phyloP scores from a whole-genome alignment of 2,888 invertebrate genomes.

The Eubasilissa splendida region DNA sequence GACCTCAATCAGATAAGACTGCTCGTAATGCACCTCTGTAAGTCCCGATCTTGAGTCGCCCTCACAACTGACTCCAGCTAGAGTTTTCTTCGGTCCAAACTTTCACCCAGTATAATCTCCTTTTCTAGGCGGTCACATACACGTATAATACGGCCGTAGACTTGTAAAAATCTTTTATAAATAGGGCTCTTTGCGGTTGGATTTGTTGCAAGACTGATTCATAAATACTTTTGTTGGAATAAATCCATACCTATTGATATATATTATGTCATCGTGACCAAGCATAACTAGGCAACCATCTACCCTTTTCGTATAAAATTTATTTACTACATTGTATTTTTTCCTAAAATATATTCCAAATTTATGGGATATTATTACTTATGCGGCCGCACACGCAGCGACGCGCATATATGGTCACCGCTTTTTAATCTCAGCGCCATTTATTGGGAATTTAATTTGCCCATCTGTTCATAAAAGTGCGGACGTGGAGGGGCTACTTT shows the following conservation, averaged over 20 bases:
- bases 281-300: not conserved
- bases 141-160: too few species aligned
- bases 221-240: too few species aligned
- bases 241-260: not conserved
- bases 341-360: conserved; percentile 3
- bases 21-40: too few species aligned
- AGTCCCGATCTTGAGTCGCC: too few species aligned
- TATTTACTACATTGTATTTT: conserved; percentile 1
- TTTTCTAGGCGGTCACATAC: too few species aligned
- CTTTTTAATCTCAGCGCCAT: conserved; percentile 50
- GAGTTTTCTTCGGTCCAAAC: too few species aligned
- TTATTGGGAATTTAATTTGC: conserved; percentile 53
- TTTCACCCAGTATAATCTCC: too few species aligned
- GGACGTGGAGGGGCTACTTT: conserved; percentile 29
- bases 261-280: not conserved
- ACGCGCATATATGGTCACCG: not conserved
- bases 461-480: conserved; percentile 50
- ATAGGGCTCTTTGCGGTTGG: too few species aligned
- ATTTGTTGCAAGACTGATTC: too few species aligned
- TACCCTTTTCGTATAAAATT: not conserved
- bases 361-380: conserved; percentile 16
- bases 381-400: conserved; percentile 10
- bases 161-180: too few species aligned
- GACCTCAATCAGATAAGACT: too few species aligned
- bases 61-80: too few species aligned